These are phyloP conservation scores for Paguma larvata DNA, from an alignment of 2,797 vertebrate species.

Conservation along the genomic window DNA sequence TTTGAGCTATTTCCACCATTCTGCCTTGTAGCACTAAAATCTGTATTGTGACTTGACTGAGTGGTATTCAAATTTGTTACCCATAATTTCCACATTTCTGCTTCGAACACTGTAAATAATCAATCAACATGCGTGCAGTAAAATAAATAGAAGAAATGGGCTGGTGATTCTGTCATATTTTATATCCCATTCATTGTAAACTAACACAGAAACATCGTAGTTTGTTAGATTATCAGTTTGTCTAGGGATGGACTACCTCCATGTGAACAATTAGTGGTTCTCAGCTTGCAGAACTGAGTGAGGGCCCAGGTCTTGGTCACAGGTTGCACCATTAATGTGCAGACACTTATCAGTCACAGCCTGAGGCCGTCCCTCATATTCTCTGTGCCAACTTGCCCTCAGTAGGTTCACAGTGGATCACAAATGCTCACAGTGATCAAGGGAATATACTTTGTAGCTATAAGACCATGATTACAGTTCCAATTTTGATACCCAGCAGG, in stretches of 20 bases:
- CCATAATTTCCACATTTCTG: neutral
- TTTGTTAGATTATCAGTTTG: neutral
- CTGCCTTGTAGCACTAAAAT: neutral
- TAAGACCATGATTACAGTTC: neutral
- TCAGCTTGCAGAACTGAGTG: neutral
- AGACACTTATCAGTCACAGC: neutral
- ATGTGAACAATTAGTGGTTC: neutral
- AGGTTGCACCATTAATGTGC: neutral
- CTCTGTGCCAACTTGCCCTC: neutral
- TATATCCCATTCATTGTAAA: neutral
- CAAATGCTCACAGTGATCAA: neutral
- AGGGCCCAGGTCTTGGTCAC: neutral
- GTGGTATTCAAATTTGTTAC: neutral
- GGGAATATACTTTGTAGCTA: neutral
- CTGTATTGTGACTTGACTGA: neutral
- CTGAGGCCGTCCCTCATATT: neutral
- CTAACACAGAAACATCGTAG: neutral
- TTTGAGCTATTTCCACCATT: neutral
- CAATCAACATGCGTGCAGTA: neutral
- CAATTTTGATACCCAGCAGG: neutral
- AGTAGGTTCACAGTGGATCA: neutral
- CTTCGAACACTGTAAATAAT: neutral
- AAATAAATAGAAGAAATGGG: neutral
- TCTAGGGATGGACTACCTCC: neutral
- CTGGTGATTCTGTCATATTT: neutral